Evolutionary conservation across 2,113 vertebrate species (phyloP), one percentile per base, ranked within the genome.

Genomic region (Scartelaos histophorus): DNA sequence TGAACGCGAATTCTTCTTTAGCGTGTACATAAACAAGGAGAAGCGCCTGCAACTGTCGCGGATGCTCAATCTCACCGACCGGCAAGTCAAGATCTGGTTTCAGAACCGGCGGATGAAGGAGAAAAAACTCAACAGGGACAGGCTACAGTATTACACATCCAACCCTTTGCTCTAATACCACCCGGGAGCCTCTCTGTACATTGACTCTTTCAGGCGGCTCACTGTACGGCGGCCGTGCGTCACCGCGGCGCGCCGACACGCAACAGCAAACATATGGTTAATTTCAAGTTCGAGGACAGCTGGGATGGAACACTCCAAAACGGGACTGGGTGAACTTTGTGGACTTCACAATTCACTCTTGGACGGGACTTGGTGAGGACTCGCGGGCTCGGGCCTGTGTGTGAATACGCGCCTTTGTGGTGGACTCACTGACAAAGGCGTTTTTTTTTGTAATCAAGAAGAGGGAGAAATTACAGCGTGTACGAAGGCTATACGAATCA

Each of bases 11-110:
- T 99, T 99, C 92, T 98, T 99, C 92, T 99, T 99, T 93, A 98
- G 96, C 65, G 97, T 99, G 84, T 99, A 99, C 85, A 99, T 99
- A 84, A 99, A 99, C 94, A 99, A 99, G 93, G 97, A 99, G 88
- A 99, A 99, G 84, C 95, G 97, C 34, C 95, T 99, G 70, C 97
- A 98, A 85, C 94, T 99, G 74, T 99, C 97, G 51, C 94, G 96
- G 87, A 97, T 99, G 97, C 96, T 99, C 86, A 99, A 98, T 90
- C 94, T 98, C 90, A 98, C 97, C 81, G 97, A 98, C 87, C 95
- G 97, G 79, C 97, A 99, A 93, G 97, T 99, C 84, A 99, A 99
- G 95, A 99, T 99, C 80, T 99, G 97, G 97, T 99, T 99, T 91
- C 97, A 99, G 86, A 99, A 99, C 90, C 95, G 97, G 70, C 95